These are phyloP conservation scores for Coregonus sp. DNA, from an alignment of 2,797 vertebrate species.

Conservation along the genomic window DNA sequence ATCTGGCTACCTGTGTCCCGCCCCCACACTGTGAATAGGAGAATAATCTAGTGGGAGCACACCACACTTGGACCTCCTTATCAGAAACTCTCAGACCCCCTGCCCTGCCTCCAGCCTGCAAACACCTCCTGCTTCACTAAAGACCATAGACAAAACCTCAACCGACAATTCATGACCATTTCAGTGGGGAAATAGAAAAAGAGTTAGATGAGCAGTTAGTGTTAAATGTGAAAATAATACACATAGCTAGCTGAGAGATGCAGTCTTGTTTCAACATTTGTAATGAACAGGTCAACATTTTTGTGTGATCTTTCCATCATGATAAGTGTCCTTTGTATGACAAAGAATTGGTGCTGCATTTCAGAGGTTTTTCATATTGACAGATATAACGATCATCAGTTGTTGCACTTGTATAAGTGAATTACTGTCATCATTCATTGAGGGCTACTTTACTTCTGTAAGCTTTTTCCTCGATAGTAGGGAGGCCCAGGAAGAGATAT, in stretches of 20 bases:
- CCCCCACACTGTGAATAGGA: constrained; percentile 51
- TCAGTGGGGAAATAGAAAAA: background rate
- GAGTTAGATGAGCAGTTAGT: background rate
- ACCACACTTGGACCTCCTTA: constrained; percentile 50
- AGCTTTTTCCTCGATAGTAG: background rate
- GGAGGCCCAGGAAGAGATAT: background rate
- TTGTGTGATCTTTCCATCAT: background rate
- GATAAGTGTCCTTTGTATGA: background rate
- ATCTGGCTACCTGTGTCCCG: constrained; percentile 47
- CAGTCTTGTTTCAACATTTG: constrained; percentile 6
- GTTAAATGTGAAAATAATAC: background rate
- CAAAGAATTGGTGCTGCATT: background rate
- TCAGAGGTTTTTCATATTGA: background rate
- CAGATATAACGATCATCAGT: background rate
- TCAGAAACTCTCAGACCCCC: constrained; percentile 35
- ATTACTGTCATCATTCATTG: background rate
- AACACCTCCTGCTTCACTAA: background rate
- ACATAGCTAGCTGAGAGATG: background rate
- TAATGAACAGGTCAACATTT: background rate
- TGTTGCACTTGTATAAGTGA: background rate
- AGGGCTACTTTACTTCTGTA: background rate
- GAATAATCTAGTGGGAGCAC: constrained; percentile 50
- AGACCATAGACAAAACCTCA: background rate
- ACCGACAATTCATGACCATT: background rate
- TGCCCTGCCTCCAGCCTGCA: constrained; percentile 39